These are phyloP conservation scores for Crypturellus undulatus DNA, from an alignment of 2,113 vertebrate species.

Conservation along the genomic window DNA sequence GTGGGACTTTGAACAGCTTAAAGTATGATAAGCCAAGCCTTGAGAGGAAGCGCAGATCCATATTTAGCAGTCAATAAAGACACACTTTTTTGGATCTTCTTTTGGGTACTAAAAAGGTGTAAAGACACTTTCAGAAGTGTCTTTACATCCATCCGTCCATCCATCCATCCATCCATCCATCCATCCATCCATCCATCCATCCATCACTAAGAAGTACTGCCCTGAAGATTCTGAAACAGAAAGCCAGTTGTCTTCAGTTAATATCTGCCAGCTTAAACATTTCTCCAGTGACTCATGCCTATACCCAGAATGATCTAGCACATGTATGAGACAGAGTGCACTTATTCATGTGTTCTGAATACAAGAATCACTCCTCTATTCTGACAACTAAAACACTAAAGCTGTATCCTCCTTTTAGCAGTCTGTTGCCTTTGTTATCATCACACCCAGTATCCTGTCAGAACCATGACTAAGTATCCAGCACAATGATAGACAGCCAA, in stretches of 20 bases:
- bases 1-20: neutral
- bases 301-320: neutral
- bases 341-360: neutral
- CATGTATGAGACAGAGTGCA: neutral
- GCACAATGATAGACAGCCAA: neutral
- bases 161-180: neutral
- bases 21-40: neutral
- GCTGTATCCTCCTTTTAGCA: neutral
- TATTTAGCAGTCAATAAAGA: neutral
- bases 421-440: neutral
- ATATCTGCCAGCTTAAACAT: neutral
- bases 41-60: neutral
- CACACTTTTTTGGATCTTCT: neutral
- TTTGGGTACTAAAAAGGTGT: neutral
- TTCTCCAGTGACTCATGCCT: neutral
- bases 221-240: neutral
- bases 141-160: neutral
- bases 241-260: neutral
- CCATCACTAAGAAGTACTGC: neutral
- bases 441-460: neutral
- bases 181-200: neutral
- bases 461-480: neutral
- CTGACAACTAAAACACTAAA: neutral
- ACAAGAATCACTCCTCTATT: neutral
- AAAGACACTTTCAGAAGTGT: neutral